Evolutionary conservation across 2,113 vertebrate genomes (phyloP).

Genomic region (Rhinoderma darwinii): DNA sequence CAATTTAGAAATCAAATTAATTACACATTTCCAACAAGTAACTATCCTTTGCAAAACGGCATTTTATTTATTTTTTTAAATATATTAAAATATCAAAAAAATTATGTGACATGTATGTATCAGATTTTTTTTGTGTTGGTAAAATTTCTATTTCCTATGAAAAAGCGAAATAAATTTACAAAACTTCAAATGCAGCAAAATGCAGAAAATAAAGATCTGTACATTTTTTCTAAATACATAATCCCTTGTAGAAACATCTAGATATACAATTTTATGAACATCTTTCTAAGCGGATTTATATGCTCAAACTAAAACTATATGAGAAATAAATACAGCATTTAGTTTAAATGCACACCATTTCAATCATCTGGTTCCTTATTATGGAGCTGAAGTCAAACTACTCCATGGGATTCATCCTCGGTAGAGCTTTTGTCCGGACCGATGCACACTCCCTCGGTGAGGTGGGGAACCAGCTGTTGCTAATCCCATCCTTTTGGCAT

Average conservation of each 20-base stretch:
- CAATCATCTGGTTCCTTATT: neutral
- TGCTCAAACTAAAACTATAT: neutral
- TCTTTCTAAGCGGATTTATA: neutral
- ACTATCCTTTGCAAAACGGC: no score
- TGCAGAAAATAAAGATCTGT: neutral
- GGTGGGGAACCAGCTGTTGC: constrained; percentile 85
- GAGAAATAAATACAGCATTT: neutral
- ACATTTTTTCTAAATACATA: neutral
- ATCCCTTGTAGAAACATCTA: neutral
- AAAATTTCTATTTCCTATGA: neutral
- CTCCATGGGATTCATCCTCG: constrained; percentile 58
- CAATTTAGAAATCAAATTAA: neutral
- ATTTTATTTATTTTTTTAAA: neutral
- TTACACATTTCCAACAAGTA: neutral
- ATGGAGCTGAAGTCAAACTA: constrained; percentile 19
- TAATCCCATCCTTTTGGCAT: constrained; percentile 87
- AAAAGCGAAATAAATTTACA: neutral
- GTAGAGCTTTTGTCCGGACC: constrained; percentile 74
- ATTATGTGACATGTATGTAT: no score
- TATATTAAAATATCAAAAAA: no score
- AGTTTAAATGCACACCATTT: neutral
- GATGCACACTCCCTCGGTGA: constrained; percentile 88
- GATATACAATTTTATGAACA: neutral
- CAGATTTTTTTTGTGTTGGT: no score
- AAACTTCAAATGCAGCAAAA: neutral